Percentiles rank a stretch among this genome's conserved stretches.
Conservation (phyloP, 2,797 vertebrate genomes). For the Prunella strophiata region DNA sequence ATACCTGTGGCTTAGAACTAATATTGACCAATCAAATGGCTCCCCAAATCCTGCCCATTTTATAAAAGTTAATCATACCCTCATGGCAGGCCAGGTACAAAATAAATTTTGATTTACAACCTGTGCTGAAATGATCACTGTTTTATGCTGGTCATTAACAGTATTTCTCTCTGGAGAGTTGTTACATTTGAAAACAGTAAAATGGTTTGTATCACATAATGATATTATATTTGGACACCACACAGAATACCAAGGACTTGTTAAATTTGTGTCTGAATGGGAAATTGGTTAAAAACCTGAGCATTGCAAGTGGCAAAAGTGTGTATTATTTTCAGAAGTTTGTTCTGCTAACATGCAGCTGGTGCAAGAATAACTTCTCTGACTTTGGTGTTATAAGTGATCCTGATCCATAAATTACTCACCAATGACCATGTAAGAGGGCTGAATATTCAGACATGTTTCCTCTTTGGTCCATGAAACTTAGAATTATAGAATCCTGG, state of each 20-base stretch:
- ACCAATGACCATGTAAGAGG: not conserved
- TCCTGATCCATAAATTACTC: not conserved
- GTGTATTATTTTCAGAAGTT: not conserved
- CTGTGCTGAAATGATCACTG: conserved; percentile 21
- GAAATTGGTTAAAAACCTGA: not conserved
- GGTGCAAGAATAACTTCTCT: not conserved
- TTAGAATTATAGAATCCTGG: not conserved
- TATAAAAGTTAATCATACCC: conserved; percentile 59
- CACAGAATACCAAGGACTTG: conserved; percentile 9
- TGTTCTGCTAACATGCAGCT: not conserved
- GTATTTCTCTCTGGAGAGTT: conserved; percentile 26
- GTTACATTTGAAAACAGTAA: conserved; percentile 54
- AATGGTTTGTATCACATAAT: conserved; percentile 25
- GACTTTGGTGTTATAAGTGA: not conserved
- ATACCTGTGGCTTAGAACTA: not conserved
- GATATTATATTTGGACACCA: not conserved
- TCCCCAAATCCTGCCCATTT: conserved; percentile 50
- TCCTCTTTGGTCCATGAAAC: not conserved
- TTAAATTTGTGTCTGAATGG: conserved; percentile 37
- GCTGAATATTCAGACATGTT: not conserved
- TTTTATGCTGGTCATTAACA: conserved; percentile 53
- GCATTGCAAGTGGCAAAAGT: not conserved
- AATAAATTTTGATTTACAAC: conserved; percentile 67
- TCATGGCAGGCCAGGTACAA: conserved; percentile 18
- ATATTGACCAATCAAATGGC: conserved; percentile 54